Base-by-base conservation (phyloP, 2,888 invertebrate genomes). In the Drosophila putrida region DNA sequence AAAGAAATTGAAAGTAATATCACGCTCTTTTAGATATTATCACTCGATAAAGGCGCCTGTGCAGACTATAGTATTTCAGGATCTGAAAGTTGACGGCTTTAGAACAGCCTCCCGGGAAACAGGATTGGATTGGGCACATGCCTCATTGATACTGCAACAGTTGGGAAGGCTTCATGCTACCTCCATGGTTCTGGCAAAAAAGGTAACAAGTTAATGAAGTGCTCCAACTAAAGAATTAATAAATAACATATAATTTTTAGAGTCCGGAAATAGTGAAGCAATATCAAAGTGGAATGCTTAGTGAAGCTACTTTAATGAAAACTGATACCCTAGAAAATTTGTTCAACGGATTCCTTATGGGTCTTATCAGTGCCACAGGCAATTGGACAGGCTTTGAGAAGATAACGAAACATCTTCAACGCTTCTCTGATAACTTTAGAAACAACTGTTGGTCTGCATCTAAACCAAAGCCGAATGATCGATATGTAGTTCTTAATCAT, bases 81-180 rank as follows among this genome's bases (percentile, higher is more conserved):
- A 94, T 89, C 90, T 95, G 1, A 91, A 92, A 3, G 89, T 91
- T 0, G 80, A 91, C 38, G 94, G 94, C 9, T 95, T 92, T 73
- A 89, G 91, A 10, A 93, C 94, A 90, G 93, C 93, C 0, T 92
- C 93, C 49, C 92, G 94, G n/a, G 92, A 93, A 55, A 66, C 88
- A 33, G 94, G 94, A 2, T 90, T 95, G 33, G 94, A 94, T 85
- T 90, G 93, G 71, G 85, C 90, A 0, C 94, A 94, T 77, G 93
- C 93, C 63, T 82, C 92, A 35, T 65, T 93, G 49, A 93, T 94
- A 0, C 79, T 94, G 4, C 91, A 92, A 58, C 93, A 93, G 74
- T 86, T 94, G 72, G 94, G 93, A 0, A 92, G 91, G 63, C 92
- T 94, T 72, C 94, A 94, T 76, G 94, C 94, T 0, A 91, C 93